Evolutionary conservation across 2,113 vertebrate genomes (phyloP).

Genomic region (Eulemur macaco): DNA sequence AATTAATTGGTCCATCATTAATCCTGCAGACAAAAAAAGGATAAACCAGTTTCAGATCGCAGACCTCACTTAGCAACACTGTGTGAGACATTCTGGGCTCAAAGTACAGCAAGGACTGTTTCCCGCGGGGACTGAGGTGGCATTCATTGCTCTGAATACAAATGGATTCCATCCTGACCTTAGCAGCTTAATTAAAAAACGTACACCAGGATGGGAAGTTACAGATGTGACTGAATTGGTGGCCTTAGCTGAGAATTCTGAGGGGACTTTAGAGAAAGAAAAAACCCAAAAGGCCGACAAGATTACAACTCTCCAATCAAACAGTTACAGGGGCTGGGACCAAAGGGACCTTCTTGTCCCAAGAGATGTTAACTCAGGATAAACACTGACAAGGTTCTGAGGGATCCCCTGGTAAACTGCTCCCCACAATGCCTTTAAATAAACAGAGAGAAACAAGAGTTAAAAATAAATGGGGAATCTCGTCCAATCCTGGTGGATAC

Average conservation of each 20-base stretch:
- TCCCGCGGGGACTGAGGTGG: neutral
- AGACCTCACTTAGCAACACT: neutral
- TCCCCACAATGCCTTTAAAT: neutral
- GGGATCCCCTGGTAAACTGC: neutral
- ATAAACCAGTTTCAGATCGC: neutral
- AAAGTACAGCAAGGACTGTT: neutral
- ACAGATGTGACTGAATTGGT: neutral
- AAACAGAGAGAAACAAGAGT: neutral
- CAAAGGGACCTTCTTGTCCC: neutral
- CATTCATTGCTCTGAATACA: neutral
- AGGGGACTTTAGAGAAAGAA: neutral
- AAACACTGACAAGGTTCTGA: neutral
- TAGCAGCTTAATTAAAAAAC: neutral
- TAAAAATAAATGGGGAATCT: neutral
- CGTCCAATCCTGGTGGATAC: neutral
- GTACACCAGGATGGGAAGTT: neutral
- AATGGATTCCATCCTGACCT: neutral
- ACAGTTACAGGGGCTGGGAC: neutral
- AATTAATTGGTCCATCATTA: neutral
- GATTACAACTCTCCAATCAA: neutral
- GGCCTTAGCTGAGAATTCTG: neutral
- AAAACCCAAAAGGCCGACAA: neutral
- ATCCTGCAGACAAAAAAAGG: neutral
- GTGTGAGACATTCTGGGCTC: neutral
- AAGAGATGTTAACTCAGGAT: neutral